Evolutionary conservation across 92 coral and sea anemone genomes (phyloP).

Genomic region (Heliopora coerulea): DNA sequence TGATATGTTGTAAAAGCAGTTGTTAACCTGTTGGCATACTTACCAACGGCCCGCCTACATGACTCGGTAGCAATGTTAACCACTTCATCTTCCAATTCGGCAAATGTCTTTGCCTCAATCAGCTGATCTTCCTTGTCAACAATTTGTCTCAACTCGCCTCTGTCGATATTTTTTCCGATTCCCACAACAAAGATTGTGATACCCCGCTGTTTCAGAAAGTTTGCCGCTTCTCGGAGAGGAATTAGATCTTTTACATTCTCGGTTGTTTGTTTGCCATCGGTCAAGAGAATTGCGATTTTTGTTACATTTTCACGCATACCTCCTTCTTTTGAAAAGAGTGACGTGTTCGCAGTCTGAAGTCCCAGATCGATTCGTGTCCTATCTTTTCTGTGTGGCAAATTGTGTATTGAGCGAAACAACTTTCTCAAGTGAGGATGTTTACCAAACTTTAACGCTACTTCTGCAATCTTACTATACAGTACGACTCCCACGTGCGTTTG

Average conservation of each 20-base stretch:
- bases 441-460: neutral
- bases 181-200: conserved; percentile 13
- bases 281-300: conserved; percentile 24
- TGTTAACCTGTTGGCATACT: neutral
- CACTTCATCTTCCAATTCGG: conserved; percentile 15
- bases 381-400: conserved; percentile 9
- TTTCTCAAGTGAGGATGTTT: neutral
- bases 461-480: conserved; percentile 15
- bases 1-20: too few species aligned
- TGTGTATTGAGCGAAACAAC: conserved; percentile 1
- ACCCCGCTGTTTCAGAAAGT: conserved; percentile 14
- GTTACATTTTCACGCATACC: conserved; percentile 28
- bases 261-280: conserved; percentile 31
- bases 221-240: conserved; percentile 24
- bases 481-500: conserved; percentile 23
- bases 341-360: conserved; percentile 4
- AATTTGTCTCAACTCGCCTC: conserved; percentile 5
- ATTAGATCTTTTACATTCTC: conserved; percentile 7
- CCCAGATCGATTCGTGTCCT: conserved; percentile 32
- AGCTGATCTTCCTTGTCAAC: conserved; percentile 3
- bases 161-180: conserved; percentile 1
- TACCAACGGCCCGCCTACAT: conserved; percentile 25
- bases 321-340: conserved; percentile 10
- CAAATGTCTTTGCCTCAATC: neutral
- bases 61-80: conserved; percentile 12